A percentile compares a stretch with the other conserved stretches of the same genome.
phyloP scores from a whole-genome alignment of 2,797 vertebrate genomes.

The Apogon hyalosoma region DNA sequence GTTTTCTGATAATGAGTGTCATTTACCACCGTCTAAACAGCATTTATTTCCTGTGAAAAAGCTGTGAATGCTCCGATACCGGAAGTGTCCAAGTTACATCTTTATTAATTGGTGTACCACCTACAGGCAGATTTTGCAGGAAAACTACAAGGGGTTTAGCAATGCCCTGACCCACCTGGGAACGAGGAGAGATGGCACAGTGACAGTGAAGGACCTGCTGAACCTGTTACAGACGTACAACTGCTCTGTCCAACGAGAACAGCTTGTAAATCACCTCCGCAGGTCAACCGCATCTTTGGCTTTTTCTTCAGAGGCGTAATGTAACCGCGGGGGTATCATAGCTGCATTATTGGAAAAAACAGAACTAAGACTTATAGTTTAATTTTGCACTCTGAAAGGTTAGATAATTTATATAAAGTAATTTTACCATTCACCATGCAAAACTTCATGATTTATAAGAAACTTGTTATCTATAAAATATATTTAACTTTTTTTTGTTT shows the following conservation, averaged over 20 bases:
- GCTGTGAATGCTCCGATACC: not conserved
- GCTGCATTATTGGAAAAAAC: not conserved
- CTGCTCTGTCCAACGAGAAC: slow-evolving; percentile 7
- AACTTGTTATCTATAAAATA: too few species aligned
- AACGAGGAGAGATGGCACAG: slow-evolving; percentile 4
- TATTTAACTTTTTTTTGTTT: too few species aligned
- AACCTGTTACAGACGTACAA: slow-evolving; percentile 21
- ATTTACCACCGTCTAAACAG: too few species aligned
- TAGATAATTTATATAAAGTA: too few species aligned
- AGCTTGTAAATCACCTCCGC: slow-evolving; percentile 25
- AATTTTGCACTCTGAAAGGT: too few species aligned
- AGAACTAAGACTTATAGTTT: not conserved
- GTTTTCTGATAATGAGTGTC: not conserved
- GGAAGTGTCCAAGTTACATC: too few species aligned
- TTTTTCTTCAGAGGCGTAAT: not conserved
- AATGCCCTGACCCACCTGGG: slow-evolving; percentile 3
- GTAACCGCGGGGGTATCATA: not conserved
- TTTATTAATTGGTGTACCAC: not conserved
- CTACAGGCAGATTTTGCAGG: slow-evolving; percentile 15
- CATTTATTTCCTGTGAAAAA: not conserved
- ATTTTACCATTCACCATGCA: too few species aligned
- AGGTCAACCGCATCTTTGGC: slow-evolving; percentile 7
- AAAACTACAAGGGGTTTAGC: slow-evolving; percentile 9
- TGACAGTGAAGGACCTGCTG: slow-evolving; percentile 44
- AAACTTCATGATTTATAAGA: too few species aligned